Evolutionary conservation across 1,140 invertebrate species (phyloP).

Genomic region (Meloidogyne hapla): DNA sequence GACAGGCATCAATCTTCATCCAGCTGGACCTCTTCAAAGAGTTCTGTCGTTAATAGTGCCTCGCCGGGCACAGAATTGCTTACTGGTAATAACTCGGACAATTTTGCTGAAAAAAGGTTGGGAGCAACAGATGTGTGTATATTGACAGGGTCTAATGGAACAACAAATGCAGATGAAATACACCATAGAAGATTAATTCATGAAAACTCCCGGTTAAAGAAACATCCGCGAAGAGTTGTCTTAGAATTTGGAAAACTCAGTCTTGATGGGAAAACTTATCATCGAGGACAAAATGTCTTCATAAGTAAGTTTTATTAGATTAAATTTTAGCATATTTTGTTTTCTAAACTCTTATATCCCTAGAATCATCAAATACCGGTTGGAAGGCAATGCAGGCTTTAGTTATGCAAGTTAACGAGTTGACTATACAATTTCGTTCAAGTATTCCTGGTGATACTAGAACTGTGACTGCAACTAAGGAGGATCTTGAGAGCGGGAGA

Average conservation of each 20-base stretch:
- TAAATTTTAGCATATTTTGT: constrained; percentile 1
- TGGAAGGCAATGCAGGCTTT: constrained; percentile 23
- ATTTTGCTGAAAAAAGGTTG: background rate
- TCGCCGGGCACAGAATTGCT: background rate
- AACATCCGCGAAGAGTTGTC: background rate
- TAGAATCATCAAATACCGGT: constrained; percentile 8
- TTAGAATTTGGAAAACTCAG: constrained; percentile 15
- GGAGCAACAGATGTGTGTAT: background rate
- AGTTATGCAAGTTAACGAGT: constrained; percentile 16
- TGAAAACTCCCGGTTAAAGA: background rate
- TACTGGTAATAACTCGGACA: background rate
- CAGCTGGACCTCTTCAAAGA: background rate
- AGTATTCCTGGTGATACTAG: constrained; percentile 35
- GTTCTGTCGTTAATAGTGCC: background rate
- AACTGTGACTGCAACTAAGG: constrained; percentile 34
- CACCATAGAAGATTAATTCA: background rate
- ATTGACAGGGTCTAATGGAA: background rate
- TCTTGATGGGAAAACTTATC: constrained; percentile 24
- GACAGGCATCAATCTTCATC: background rate
- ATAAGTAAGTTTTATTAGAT: background rate
- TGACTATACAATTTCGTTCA: constrained; percentile 18
- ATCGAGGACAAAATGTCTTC: constrained; percentile 22
- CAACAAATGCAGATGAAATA: background rate
- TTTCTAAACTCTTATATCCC: background rate
- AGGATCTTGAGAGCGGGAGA: constrained; percentile 37